These are phyloP conservation scores for Habroteleia sp. DNA, from an alignment of 2,888 invertebrate species.

Conservation along the genomic window DNA sequence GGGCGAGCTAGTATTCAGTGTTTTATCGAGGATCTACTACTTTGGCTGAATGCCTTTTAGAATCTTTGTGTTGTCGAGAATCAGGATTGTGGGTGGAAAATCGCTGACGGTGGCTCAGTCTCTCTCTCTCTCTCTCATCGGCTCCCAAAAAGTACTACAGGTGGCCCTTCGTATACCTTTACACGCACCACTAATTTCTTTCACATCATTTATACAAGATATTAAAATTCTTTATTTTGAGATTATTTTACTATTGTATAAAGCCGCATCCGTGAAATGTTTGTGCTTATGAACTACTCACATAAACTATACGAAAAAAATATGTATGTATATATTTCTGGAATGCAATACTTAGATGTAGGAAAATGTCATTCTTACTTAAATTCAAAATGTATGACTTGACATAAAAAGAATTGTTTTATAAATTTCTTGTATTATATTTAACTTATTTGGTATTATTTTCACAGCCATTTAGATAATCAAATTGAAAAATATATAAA, in stretches of 20 bases:
- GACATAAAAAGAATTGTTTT: too few relatives aligned
- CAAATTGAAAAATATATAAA: too few relatives aligned
- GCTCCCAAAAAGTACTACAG: constrained; percentile 69
- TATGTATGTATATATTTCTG: too few relatives aligned
- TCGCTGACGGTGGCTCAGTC: constrained; percentile 61
- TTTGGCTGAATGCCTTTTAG: constrained; percentile 75
- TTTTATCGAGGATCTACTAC: constrained; percentile 78
- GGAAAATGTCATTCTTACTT: too few relatives aligned
- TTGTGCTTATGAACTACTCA: constrained; percentile 11
- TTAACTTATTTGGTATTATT: too few relatives aligned
- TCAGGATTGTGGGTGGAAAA: constrained; percentile 66
- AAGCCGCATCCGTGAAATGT: constrained; percentile 33
- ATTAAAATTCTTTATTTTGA: constrained; percentile 66
- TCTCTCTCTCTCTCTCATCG: too few relatives aligned
- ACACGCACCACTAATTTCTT: constrained; percentile 77
- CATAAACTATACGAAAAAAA: too few relatives aligned
- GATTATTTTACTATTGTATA: too few relatives aligned
- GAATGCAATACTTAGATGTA: too few relatives aligned
- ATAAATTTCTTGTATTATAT: too few relatives aligned
- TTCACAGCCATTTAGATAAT: too few relatives aligned
- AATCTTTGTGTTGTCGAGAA: constrained; percentile 70
- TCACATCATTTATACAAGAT: constrained; percentile 71
- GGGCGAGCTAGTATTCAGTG: constrained; percentile 73
- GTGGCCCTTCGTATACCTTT: constrained; percentile 74
- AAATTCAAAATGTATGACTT: too few relatives aligned